Percentiles rank a stretch among this genome's conserved stretches.
Conservation (phyloP, 92 coral and sea anemone species). For the Paragorgia papillata region DNA sequence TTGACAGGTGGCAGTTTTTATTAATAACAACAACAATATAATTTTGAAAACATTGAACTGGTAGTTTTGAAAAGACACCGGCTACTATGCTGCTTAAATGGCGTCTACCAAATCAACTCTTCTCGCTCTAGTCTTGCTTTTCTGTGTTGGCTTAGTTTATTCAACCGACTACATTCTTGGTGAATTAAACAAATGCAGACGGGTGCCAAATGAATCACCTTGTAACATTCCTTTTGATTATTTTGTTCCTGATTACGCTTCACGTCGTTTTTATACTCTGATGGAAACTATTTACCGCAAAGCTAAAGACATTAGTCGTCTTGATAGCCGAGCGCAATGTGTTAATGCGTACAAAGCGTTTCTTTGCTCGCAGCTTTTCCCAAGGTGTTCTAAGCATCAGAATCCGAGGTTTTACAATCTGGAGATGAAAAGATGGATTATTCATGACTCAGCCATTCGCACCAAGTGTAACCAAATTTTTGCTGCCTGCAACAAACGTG, state of each 20-base stretch:
- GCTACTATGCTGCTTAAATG: not conserved
- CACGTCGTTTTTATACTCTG: slow-evolving; percentile 33
- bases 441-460: slow-evolving; percentile 23
- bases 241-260: slow-evolving; percentile 41
- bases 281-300: slow-evolving; percentile 38
- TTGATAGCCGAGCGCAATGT: slow-evolving; percentile 28
- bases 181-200: slow-evolving; percentile 22
- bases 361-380: slow-evolving; percentile 35
- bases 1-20: too few relatives aligned
- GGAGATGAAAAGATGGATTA: slow-evolving; percentile 15
- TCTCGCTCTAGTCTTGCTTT: not conserved
- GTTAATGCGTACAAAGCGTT: slow-evolving; percentile 24
- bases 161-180: slow-evolving; percentile 26
- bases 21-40: too few relatives aligned
- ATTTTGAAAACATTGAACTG: too few relatives aligned
- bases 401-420: slow-evolving; percentile 13
- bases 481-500: slow-evolving; percentile 30
- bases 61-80: too few relatives aligned
- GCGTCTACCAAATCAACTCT: not conserved
- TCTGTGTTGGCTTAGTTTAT: not conserved
- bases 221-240: slow-evolving; percentile 20
- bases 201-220: slow-evolving; percentile 39
- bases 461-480: slow-evolving; percentile 26
- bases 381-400: slow-evolving; percentile 14
- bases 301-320: slow-evolving; percentile 24